Evolutionary conservation across 2,113 vertebrate species (phyloP).

Genomic region (Vanacampus margaritifer): DNA sequence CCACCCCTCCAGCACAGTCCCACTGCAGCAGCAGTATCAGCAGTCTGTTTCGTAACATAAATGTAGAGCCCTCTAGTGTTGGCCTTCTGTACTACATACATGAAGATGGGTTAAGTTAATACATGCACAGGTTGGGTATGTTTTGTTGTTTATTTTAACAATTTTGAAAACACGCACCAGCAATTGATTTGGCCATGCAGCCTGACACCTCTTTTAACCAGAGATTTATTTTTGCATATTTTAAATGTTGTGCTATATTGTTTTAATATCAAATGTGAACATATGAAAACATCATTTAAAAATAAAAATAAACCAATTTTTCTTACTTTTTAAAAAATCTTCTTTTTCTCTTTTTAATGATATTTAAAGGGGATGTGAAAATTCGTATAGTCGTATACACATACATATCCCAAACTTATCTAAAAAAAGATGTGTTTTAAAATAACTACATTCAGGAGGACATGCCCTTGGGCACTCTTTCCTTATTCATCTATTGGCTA

Average conservation of each 20-base stretch:
- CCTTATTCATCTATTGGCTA: neutral
- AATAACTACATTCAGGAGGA: neutral
- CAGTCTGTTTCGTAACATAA: constrained; percentile 24
- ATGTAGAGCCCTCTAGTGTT: constrained; percentile 55
- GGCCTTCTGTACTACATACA: constrained; percentile 14
- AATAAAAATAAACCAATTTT: too few species aligned
- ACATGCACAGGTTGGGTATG: neutral
- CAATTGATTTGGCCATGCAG: too few species aligned
- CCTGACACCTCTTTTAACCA: too few species aligned
- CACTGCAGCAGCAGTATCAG: constrained; percentile 28
- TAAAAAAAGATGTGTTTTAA: neutral
- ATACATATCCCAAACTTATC: neutral
- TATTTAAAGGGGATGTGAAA: too few species aligned
- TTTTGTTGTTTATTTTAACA: neutral
- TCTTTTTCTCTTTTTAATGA: too few species aligned
- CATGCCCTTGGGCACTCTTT: neutral
- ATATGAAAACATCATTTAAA: too few species aligned
- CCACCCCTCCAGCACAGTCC: neutral
- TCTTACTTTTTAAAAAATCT: too few species aligned
- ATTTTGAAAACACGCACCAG: neutral
- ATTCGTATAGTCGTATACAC: too few species aligned
- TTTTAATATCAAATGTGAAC: too few species aligned
- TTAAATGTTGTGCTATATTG: too few species aligned
- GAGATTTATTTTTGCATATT: too few species aligned
- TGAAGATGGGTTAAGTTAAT: neutral